Conservation (phyloP, 1,140 invertebrate species). For the Atta cephalotes region DNA sequence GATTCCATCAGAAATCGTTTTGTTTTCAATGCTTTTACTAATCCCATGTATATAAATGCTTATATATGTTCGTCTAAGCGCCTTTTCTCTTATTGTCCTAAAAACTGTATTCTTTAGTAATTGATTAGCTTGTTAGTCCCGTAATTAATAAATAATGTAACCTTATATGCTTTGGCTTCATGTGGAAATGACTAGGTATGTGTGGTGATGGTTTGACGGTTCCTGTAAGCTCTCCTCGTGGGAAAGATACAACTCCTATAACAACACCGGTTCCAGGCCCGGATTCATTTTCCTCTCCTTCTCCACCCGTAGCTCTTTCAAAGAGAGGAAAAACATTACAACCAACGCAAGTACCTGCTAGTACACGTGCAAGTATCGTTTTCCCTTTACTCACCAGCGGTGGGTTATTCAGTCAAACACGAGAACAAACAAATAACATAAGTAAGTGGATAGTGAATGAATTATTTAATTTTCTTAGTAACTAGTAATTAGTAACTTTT, state of each 20-base stretch:
- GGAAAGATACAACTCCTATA: slow-evolving; percentile 80
- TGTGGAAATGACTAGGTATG: slow-evolving; percentile 80
- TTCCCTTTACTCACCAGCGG: slow-evolving; percentile 89
- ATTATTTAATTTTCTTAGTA: slow-evolving; percentile 36
- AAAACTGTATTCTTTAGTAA: slow-evolving; percentile 3
- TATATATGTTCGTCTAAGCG: slow-evolving; percentile 38
- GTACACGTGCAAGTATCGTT: slow-evolving; percentile 91
- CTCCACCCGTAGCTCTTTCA: slow-evolving; percentile 80
- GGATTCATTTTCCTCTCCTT: slow-evolving; percentile 83
- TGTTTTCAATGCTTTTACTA: slow-evolving; percentile 42
- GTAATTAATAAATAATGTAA: slow-evolving; percentile 46
- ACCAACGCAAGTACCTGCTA: slow-evolving; percentile 89
- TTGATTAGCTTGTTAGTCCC: slow-evolving; percentile 27
- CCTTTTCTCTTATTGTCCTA: slow-evolving; percentile 4
- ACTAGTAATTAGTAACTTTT: slow-evolving; percentile 36
- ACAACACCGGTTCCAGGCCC: slow-evolving; percentile 82
- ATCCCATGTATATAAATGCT: slow-evolving; percentile 46
- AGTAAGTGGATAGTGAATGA: slow-evolving; percentile 80
- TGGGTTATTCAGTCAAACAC: slow-evolving; percentile 84
- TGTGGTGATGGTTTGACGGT: slow-evolving; percentile 85
- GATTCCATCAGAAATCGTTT: slow-evolving; percentile 11
- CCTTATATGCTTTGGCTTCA: slow-evolving; percentile 71
- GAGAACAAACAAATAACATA: slow-evolving; percentile 81
- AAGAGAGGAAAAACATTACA: slow-evolving; percentile 87
- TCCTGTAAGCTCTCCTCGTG: slow-evolving; percentile 83